Percentiles rank a stretch among this genome's conserved stretches.
Evolutionary conservation across 2,113 vertebrate species (phyloP).

Genomic region (Megaceryle torquata): DNA sequence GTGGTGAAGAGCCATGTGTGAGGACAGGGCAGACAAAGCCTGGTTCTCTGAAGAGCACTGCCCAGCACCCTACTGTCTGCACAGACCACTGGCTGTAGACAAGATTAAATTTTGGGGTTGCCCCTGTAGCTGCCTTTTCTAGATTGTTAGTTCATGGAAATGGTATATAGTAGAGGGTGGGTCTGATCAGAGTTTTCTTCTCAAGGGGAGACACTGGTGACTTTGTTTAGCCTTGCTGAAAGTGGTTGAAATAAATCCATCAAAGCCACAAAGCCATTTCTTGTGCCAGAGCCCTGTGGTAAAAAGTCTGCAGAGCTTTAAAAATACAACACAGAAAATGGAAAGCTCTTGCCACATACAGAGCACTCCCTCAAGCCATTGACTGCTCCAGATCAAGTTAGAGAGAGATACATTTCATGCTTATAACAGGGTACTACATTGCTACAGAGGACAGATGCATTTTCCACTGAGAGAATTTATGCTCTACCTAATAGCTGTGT

Average conservation of each 20-base stretch:
- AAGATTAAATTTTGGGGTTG: neutral
- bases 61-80: neutral
- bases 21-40: accelerated
- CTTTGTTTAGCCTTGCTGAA: slow-evolving; percentile 13
- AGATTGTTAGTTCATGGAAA: neutral
- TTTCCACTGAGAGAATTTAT: neutral
- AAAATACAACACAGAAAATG: neutral
- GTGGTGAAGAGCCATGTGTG: neutral
- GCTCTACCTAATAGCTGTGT: neutral
- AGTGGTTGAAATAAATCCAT: neutral
- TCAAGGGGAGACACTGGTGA: neutral
- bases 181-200: neutral
- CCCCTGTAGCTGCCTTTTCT: neutral
- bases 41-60: neutral
- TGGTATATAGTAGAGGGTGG: neutral
- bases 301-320: neutral
- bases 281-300: neutral
- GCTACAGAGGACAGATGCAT: neutral
- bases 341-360: neutral
- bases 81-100: neutral
- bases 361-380: neutral
- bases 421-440: neutral
- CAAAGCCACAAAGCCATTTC: neutral
- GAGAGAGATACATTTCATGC: neutral
- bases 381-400: neutral